Evolutionary conservation across 2,888 invertebrate species (phyloP).

Genomic region (Caenorhabditis auriculariae): DNA sequence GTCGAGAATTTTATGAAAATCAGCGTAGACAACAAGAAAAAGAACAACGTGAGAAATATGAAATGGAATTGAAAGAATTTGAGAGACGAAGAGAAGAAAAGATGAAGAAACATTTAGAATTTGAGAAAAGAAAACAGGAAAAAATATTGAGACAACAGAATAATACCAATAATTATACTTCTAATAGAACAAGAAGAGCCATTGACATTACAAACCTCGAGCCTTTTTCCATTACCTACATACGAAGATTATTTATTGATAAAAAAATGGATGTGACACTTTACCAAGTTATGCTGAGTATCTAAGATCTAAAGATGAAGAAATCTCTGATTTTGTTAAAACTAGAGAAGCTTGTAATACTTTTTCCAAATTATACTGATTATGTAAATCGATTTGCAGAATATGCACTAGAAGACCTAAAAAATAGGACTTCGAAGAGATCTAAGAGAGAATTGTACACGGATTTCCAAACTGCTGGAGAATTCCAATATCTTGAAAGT

Average conservation of each 20-base stretch:
- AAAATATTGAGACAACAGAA: constrained; percentile 1
- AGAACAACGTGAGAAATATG: not conserved
- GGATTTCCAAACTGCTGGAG: too few species aligned
- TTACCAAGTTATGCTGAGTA: constrained; percentile 11
- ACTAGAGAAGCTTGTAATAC: constrained; percentile 8
- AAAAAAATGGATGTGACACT: constrained; percentile 3
- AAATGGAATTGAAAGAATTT: not conserved
- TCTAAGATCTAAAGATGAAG: constrained; percentile 8
- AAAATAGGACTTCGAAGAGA: too few species aligned
- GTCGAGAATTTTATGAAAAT: constrained; percentile 1
- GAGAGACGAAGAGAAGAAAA: constrained; percentile 10
- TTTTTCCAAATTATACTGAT: constrained; percentile 6
- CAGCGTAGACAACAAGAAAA: constrained; percentile 2
- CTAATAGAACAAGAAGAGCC: constrained; percentile 10
- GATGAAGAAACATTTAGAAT: constrained; percentile 2
- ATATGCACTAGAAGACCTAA: constrained; percentile 5
- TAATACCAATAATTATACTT: not conserved
- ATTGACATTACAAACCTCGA: too few species aligned
- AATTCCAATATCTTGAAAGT: constrained; percentile 20
- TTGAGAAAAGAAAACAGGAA: constrained; percentile 10
- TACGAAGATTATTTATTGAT: constrained; percentile 4
- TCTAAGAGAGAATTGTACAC: too few species aligned
- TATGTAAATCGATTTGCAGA: constrained; percentile 12
- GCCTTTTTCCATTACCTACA: too few species aligned
- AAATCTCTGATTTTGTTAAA: constrained; percentile 1